Evolutionary conservation across 2,888 invertebrate genomes (phyloP).

Genomic region (Ophion slaviceki): DNA sequence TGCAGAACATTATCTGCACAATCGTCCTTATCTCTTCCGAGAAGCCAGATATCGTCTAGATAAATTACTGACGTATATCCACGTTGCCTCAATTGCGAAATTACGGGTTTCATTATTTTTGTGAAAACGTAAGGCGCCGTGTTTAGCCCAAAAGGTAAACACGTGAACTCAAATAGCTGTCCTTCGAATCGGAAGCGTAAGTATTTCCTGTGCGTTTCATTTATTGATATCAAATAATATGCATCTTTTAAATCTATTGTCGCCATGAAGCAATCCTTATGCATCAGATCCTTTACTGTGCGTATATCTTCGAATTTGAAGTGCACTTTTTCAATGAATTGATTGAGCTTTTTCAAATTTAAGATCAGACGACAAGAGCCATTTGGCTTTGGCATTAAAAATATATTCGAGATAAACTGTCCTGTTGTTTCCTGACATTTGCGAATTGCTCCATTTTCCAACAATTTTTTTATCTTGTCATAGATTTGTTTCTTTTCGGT

Average conservation of each 20-base stretch:
- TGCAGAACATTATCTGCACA: slow-evolving; percentile 23
- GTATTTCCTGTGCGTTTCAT: slow-evolving; percentile 18
- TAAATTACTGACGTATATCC: slow-evolving; percentile 36
- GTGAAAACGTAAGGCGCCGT: slow-evolving; percentile 31
- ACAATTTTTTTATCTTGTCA: slow-evolving; percentile 13
- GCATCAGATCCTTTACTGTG: slow-evolving; percentile 27
- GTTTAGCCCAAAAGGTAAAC: slow-evolving; percentile 36
- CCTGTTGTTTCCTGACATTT: slow-evolving; percentile 22
- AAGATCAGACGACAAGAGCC: slow-evolving; percentile 24
- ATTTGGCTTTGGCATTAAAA: slow-evolving; percentile 31
- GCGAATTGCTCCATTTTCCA: slow-evolving; percentile 32
- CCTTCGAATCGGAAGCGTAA: slow-evolving; percentile 25
- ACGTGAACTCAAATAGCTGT: slow-evolving; percentile 28
- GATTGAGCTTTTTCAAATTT: slow-evolving; percentile 32
- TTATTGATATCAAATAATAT: slow-evolving; percentile 7
- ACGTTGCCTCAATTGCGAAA: slow-evolving; percentile 5
- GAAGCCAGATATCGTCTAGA: slow-evolving; percentile 39
- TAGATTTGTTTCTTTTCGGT: slow-evolving; percentile 20
- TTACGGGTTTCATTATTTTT: slow-evolving; percentile 26
- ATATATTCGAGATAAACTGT: slow-evolving; percentile 24
- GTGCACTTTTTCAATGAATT: slow-evolving; percentile 29
- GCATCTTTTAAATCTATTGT: not conserved
- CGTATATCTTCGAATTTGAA: slow-evolving; percentile 40
- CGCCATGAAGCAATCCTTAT: slow-evolving; percentile 40
- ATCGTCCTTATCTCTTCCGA: slow-evolving; percentile 5